Percentiles rank a stretch among this genome's conserved stretches.
These are phyloP conservation scores for Gymnobelideus leadbeateri DNA, from an alignment of 2,113 vertebrate species.

Conservation along the genomic window DNA sequence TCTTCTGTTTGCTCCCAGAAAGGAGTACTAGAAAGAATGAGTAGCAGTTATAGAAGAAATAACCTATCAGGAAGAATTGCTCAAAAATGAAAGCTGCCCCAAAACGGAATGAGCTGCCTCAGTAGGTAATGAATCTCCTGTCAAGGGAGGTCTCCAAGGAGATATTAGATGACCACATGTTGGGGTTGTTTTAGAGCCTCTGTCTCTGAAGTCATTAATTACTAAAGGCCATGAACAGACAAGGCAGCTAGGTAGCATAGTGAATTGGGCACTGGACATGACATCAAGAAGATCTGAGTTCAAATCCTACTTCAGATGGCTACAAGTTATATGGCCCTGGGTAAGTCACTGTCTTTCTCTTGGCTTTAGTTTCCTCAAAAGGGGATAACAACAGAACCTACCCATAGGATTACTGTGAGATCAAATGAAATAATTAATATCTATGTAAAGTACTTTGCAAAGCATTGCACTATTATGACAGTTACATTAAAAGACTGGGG, in stretches of 20 bases:
- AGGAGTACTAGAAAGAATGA: not conserved
- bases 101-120: not conserved
- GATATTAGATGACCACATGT: not conserved
- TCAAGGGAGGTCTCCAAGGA: not conserved
- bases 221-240: fast-evolving
- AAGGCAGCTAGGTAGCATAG: not conserved
- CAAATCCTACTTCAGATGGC: not conserved
- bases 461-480: not conserved
- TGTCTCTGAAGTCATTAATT: not conserved
- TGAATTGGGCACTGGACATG: not conserved
- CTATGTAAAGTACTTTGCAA: not conserved
- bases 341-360: not conserved
- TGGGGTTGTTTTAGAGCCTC: not conserved
- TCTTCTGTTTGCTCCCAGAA: not conserved
- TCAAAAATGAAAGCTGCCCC: not conserved
- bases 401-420: not conserved
- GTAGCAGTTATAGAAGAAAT: not conserved
- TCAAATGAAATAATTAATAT: not conserved
- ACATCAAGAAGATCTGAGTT: not conserved
- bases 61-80: not conserved
- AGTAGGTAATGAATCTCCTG: not conserved
- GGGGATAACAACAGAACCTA: not conserved
- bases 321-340: no score
- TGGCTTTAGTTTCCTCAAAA: not conserved
- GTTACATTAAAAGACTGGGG: not conserved